Evolutionary conservation across 2,113 vertebrate genomes (phyloP).

Genomic region (Bufo gargarizans): DNA sequence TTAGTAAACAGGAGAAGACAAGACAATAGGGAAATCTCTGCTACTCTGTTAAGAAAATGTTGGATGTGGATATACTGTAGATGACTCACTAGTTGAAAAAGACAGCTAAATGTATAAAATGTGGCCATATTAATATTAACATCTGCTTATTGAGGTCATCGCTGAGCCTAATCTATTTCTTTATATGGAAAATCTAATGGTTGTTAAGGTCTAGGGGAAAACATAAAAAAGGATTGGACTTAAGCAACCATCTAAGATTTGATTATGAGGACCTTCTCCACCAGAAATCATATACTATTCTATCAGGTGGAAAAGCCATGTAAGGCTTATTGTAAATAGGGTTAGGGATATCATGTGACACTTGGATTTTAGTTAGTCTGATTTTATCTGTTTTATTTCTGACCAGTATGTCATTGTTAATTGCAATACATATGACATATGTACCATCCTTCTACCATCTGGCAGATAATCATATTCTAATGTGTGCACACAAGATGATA

Average conservation of each 20-base stretch:
- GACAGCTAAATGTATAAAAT: neutral
- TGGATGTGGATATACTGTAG: neutral
- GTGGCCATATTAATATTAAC: neutral
- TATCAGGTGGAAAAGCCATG: neutral
- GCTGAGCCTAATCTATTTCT: neutral
- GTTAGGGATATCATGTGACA: neutral
- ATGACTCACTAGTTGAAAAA: neutral
- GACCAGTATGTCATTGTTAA: slow-evolving; percentile 20
- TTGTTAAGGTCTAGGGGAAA: neutral
- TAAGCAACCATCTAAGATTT: neutral
- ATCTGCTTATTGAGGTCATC: neutral
- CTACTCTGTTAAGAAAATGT: neutral
- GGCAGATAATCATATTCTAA: slow-evolving; percentile 25
- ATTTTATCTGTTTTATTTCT: neutral
- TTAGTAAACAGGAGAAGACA: too few species aligned
- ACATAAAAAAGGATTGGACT: neutral
- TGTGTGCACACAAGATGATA: neutral
- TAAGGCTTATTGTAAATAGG: neutral
- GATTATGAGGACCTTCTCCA: neutral
- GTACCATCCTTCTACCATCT: slow-evolving; percentile 20
- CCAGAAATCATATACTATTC: neutral
- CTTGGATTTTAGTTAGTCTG: neutral
- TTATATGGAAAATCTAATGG: neutral
- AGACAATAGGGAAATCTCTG: too few species aligned
- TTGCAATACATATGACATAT: slow-evolving; percentile 12